These are phyloP conservation scores for Pinna nobilis DNA, from an alignment of 1,140 invertebrate species.

Conservation along the genomic window DNA sequence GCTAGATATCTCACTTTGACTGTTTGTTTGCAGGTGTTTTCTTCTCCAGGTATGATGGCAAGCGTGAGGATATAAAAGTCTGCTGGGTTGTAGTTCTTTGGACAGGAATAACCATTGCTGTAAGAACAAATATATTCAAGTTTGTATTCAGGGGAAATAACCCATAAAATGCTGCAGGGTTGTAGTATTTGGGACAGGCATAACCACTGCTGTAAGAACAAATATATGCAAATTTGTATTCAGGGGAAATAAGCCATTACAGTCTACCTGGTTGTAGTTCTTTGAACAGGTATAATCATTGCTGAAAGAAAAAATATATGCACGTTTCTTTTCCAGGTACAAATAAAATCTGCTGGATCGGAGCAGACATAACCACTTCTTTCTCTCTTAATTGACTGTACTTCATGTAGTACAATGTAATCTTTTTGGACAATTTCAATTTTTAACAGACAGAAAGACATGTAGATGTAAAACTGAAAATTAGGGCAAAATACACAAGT, in stretches of 20 bases:
- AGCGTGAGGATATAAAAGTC: slow-evolving; percentile 96
- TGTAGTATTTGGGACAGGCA: slow-evolving; percentile 85
- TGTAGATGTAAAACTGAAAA: no score
- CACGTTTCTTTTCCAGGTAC: background rate
- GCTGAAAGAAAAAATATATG: background rate
- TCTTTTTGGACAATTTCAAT: background rate
- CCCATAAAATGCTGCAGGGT: no score
- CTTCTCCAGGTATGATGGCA: slow-evolving; percentile 89
- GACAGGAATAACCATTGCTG: slow-evolving; percentile 74
- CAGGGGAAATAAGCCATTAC: no score
- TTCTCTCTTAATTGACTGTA: no score
- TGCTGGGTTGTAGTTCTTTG: slow-evolving; percentile 93
- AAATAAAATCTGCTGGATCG: no score
- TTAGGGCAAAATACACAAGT: no score
- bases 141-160: no score
- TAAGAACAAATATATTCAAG: no score
- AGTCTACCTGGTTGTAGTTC: slow-evolving; percentile 98
- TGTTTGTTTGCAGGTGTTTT: slow-evolving; percentile 78
- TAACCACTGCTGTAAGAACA: slow-evolving; percentile 62
- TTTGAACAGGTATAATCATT: slow-evolving; percentile 75
- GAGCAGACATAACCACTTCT: no score
- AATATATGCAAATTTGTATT: no score
- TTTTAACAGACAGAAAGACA: no score
- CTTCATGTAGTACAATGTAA: background rate
- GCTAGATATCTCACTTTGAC: slow-evolving; percentile 57